Evolutionary conservation across 1,140 invertebrate species (phyloP).

Genomic region (Hyphantria cunea): DNA sequence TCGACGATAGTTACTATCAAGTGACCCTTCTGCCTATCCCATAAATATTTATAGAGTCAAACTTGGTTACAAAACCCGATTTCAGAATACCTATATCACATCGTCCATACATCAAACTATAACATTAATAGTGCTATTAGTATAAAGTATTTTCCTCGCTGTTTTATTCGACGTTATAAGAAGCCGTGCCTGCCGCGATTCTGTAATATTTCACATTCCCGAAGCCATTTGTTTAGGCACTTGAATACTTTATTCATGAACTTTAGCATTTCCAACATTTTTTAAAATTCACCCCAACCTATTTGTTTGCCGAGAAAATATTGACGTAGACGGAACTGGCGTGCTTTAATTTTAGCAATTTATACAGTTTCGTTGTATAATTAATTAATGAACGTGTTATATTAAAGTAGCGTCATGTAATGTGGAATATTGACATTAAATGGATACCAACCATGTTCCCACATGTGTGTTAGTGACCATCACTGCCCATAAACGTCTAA

Average conservation of each 20-base stretch:
- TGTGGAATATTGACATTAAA: too few relatives aligned
- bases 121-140: conserved; percentile 3
- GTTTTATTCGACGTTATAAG: conserved; percentile 16
- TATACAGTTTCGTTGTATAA: background rate
- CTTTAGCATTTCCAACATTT: conserved; percentile 33
- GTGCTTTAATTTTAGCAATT: background rate
- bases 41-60: too few relatives aligned
- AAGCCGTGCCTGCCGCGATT: conserved; percentile 9
- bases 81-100: background rate
- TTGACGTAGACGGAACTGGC: background rate
- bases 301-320: conserved; percentile 6
- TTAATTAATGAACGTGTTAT: background rate
- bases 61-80: too few relatives aligned
- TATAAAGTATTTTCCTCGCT: conserved; percentile 9
- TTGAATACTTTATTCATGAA: conserved; percentile 43
- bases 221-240: conserved; percentile 21
- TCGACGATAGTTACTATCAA: too few relatives aligned
- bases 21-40: too few relatives aligned
- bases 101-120: background rate
- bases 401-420: too few relatives aligned
- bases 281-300: conserved; percentile 28
- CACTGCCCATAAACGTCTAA: too few relatives aligned
- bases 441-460: too few relatives aligned
- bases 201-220: conserved; percentile 20
- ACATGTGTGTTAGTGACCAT: too few relatives aligned